phyloP scores from a whole-genome alignment of 2,797 vertebrate genomes.

The Pipistrellus nathusii region DNA sequence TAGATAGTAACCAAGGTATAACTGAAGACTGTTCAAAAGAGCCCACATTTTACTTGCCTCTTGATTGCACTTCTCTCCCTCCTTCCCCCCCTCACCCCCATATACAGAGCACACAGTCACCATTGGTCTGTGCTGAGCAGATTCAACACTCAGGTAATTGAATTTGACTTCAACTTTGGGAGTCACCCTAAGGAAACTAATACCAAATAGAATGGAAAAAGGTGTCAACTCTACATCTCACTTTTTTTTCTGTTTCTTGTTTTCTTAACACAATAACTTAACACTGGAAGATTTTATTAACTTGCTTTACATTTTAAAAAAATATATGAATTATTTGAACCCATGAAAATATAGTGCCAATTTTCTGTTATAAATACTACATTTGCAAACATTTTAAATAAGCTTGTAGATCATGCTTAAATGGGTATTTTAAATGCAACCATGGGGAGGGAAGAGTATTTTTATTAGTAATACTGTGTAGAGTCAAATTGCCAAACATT shows the following conservation, averaged over 20 bases:
- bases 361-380: background rate
- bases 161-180: slow-evolving; percentile 59
- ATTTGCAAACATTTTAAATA: slow-evolving; percentile 3
- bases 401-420: background rate
- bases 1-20: background rate
- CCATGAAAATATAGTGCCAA: background rate
- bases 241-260: background rate
- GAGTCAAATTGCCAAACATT: background rate
- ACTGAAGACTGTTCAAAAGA: slow-evolving; percentile 48
- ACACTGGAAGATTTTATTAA: background rate
- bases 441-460: background rate
- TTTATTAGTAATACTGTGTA: background rate
- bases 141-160: slow-evolving; percentile 57
- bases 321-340: background rate
- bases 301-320: background rate
- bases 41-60: background rate
- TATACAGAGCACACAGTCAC: background rate
- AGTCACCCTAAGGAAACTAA: slow-evolving; percentile 57
- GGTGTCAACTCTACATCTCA: background rate
- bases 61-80: background rate
- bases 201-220: slow-evolving; percentile 64
- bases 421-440: slow-evolving; percentile 9
- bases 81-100: too few species aligned
- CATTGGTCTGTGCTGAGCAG: background rate
- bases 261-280: background rate